phyloP scores from a whole-genome alignment of 2,888 invertebrate species.

The Cheiracanthium punctorium region DNA sequence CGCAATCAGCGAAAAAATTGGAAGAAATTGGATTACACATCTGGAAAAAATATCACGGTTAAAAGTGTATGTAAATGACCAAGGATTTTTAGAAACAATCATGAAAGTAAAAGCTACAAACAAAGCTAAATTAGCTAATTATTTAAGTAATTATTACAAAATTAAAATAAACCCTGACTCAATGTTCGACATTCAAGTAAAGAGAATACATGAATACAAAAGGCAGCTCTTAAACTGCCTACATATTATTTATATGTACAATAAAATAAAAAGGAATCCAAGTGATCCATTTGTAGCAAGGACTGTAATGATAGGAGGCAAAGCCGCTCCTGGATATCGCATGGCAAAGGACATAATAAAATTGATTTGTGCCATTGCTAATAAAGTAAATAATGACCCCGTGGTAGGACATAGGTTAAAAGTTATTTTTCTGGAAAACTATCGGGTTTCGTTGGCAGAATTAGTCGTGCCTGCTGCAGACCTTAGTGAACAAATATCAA shows the following conservation, averaged over 20 bases:
- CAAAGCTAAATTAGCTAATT: slow-evolving; percentile 90
- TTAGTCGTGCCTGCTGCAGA: slow-evolving; percentile 99
- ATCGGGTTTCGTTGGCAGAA: slow-evolving; percentile 98
- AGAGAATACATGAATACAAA: slow-evolving; percentile 99
- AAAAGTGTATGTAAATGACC: slow-evolving; percentile 90
- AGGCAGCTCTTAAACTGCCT: slow-evolving; percentile 96
- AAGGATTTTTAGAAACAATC: slow-evolving; percentile 91
- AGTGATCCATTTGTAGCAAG: slow-evolving; percentile 87
- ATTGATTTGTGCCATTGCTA: slow-evolving; percentile 92
- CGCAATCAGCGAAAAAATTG: slow-evolving; percentile 97
- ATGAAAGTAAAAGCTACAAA: slow-evolving; percentile 96
- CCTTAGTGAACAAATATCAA: slow-evolving; percentile 98
- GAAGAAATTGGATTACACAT: slow-evolving; percentile 96
- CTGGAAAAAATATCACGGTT: slow-evolving; percentile 89
- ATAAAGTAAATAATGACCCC: slow-evolving; percentile 97
- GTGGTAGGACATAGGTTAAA: slow-evolving; percentile 96
- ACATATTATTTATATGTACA: slow-evolving; percentile 96
- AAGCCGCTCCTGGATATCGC: slow-evolving; percentile 98
- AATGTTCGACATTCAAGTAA: slow-evolving; percentile 98
- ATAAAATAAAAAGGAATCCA: slow-evolving; percentile 97
- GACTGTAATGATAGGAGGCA: slow-evolving; percentile 96
- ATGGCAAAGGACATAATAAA: slow-evolving; percentile 99
- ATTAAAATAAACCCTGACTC: slow-evolving; percentile 93
- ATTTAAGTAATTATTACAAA: slow-evolving; percentile 91
- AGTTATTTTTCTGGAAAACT: slow-evolving; percentile 95